phyloP scores from a whole-genome alignment of 2,888 invertebrate genomes.

The Tridacna crocea region DNA sequence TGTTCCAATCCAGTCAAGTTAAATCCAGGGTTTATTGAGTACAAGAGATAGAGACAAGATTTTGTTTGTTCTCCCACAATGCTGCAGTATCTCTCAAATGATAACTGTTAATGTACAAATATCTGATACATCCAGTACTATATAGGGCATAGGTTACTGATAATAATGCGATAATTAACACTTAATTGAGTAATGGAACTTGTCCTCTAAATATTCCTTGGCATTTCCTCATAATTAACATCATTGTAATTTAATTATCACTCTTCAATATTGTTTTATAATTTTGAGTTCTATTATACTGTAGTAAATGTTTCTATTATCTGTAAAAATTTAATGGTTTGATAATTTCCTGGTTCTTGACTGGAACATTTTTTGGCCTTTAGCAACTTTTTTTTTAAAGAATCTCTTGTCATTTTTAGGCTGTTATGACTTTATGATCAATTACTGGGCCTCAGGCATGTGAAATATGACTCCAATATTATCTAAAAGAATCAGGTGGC shows the following conservation, averaged over 20 bases:
- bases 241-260: neutral
- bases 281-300: no score
- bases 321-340: no score
- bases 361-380: neutral
- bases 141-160: conserved; percentile 14
- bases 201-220: conserved; percentile 4
- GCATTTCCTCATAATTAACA: conserved; percentile 6
- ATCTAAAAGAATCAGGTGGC: conserved; percentile 10
- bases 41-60: no score
- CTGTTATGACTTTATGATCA: conserved; percentile 11
- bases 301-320: no score
- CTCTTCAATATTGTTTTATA: no score
- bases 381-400: neutral
- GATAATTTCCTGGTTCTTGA: neutral
- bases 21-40: no score
- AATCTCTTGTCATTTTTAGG: neutral
- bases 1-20: no score
- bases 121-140: conserved; percentile 15
- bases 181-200: conserved; percentile 18
- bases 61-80: no score
- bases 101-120: conserved; percentile 16
- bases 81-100: neutral
- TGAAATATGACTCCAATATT: neutral
- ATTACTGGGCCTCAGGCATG: neutral
- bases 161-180: conserved; percentile 7